Evolutionary conservation across 1,140 invertebrate genomes (phyloP).

Genomic region (Euglossa dilemma): DNA sequence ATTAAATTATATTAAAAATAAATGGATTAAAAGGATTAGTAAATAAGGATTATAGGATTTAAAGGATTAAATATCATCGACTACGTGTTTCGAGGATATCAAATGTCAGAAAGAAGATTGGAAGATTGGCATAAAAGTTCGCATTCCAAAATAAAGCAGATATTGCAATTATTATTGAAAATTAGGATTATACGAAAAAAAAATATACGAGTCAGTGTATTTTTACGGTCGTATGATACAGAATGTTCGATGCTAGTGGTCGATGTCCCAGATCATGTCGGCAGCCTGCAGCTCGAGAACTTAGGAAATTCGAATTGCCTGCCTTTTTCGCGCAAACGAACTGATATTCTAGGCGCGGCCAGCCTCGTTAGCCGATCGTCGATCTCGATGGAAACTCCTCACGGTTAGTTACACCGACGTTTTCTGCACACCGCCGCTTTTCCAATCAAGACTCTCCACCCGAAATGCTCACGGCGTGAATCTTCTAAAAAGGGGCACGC

Average conservation of each 20-base stretch:
- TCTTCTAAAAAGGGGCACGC: constrained; percentile 41
- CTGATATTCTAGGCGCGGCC: constrained; percentile 73
- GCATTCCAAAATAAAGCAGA: too few species aligned
- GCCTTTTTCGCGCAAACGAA: constrained; percentile 62
- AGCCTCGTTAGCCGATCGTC: constrained; percentile 71
- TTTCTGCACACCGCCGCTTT: constrained; percentile 61
- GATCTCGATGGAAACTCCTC: constrained; percentile 72
- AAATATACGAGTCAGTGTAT: too few species aligned
- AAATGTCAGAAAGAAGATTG: too few species aligned
- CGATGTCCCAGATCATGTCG: not conserved
- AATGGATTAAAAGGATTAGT: too few species aligned
- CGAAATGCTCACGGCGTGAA: constrained; percentile 36
- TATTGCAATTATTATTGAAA: too few species aligned
- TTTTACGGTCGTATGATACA: not conserved
- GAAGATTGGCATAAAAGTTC: too few species aligned
- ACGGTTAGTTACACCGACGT: constrained; percentile 75
- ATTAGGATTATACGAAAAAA: too few species aligned
- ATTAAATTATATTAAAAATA: too few species aligned
- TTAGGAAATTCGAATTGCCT: constrained; percentile 19
- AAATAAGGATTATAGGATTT: too few species aligned
- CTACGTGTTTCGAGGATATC: too few species aligned
- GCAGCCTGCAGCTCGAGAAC: not conserved
- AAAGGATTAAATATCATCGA: too few species aligned
- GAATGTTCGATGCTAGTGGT: not conserved
- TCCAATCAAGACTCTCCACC: constrained; percentile 68